Evolutionary conservation across 2,797 vertebrate genomes (phyloP), one percentile per base, ranked within the genome.

Genomic region (Danio choprae): DNA sequence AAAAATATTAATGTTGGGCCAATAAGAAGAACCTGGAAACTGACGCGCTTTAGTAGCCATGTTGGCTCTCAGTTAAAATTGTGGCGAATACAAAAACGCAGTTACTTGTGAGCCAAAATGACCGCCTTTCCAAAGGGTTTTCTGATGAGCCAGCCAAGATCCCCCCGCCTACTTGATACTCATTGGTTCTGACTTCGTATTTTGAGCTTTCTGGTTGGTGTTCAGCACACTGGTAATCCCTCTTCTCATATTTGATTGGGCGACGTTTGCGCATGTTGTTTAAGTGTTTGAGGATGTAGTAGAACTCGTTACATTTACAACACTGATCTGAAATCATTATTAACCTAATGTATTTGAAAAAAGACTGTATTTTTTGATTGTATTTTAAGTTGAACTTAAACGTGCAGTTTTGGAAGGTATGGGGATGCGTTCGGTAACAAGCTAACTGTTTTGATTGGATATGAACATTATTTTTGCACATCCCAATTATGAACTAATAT

Each of bases 101-200:
- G 29, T 1, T 29, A 29, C n/a, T 29, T 29, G 29, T 29, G 29
- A 29, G 3, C 29, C 29, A 29, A 29, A 29, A 29, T 29, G 29
- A 29, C 29, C 29, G 29, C 29, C 29, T 1, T 29, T 29, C 29
- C 29, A 29, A 29, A 29, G 29, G 8, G 0, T 36, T 50, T 29
- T 6, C 29, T 22, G 8, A 29, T n/a, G 5, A 50, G 5, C 38
- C 29, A 53, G 4, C 8, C 8, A 51, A 51, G 0, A 46, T 11
- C 2, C 9, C 5, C 44, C 13, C 41, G 3, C 71, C 55, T 74
- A 18, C 71, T 46, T 60, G 3, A n/a, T 18, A 74, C 0, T 65
- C 7, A 86, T 90, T 91, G 90, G 93, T 91, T 89, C 92, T 89
- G 90, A 85, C 84, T 86, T 86, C 15, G 74, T 70, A 22, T 5